Base-by-base conservation (phyloP, 1,140 invertebrate genomes). In the Harlomillsia oculata region DNA sequence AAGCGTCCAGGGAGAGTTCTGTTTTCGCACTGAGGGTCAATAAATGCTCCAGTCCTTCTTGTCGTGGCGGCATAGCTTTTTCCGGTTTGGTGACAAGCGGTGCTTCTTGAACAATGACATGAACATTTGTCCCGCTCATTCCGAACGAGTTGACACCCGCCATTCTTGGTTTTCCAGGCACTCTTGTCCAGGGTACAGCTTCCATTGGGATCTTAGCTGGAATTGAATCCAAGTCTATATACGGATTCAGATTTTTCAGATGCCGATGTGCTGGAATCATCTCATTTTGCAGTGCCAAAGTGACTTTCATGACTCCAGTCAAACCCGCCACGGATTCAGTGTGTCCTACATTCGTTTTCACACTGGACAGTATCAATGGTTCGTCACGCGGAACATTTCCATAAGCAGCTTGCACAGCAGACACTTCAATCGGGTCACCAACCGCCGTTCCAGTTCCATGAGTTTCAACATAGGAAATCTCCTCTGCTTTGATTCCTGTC, bases 331-430 rank as follows among this genome's bases (percentile, higher is more conserved):
- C 75, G 66, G 40, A 14, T 30, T 81, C 79, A 18, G 78, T 69
- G 54, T 81, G 79, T 4, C 79, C 78, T 71, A 79, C 77, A 65
- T 80, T 80, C 6, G 77, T 77, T 64, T 81, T 81, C 14, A 77
- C 70, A 5, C 77, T 76, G 3, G 77, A 78, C 57, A 80, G 74
- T 0, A 34, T 34, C 32, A 34, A 34, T n/a, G 32, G 32, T 8
- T 34, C 8, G 32, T 34, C 32, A 34, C 32, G 32, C n/a, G 32
- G 32, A 8, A n/a, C n/a, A 8, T 34, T n/a, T n/a, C 32, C 32
- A n/a, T 34, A 34, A 9, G 8, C 32, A 9, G 32, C 32, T 9
- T 8, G n/a, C n/a, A 34, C n/a, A 9, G 32, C 32, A 34, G 32
- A 8, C 11, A 44, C 25, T 53, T 53, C 51, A 5, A 51, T 51